These are phyloP conservation scores for Oreohelix idahoensis DNA, from an alignment of 1,140 invertebrate species.

Conservation along the genomic window DNA sequence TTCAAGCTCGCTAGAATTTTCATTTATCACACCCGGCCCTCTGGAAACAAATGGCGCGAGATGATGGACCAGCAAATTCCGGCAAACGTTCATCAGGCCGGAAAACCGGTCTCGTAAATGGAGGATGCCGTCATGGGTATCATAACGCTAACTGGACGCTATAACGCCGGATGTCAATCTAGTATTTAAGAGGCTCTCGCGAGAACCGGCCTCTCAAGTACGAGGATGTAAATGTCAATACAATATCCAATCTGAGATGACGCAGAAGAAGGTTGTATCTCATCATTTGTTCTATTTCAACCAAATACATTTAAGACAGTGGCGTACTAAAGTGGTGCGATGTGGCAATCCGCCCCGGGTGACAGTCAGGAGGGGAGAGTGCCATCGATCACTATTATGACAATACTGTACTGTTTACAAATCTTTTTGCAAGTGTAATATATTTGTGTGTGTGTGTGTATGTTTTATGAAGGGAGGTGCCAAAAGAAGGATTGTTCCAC, in stretches of 20 bases:
- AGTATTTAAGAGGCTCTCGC: neutral
- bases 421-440: too few relatives aligned
- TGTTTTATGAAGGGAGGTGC: too few relatives aligned
- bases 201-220: neutral
- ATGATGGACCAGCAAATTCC: slow-evolving; percentile 12
- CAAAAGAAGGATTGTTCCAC: too few relatives aligned
- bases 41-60: neutral
- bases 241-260: neutral
- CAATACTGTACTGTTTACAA: too few relatives aligned
- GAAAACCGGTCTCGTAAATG: slow-evolving; percentile 14
- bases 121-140: neutral
- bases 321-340: too few relatives aligned
- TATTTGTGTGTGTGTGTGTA: too few relatives aligned
- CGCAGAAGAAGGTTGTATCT: neutral
- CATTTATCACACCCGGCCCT: slow-evolving; percentile 1
- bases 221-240: neutral
- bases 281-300: too few relatives aligned
- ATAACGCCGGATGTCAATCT: slow-evolving; percentile 7
- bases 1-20: neutral
- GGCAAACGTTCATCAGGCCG: slow-evolving; percentile 23
- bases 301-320: too few relatives aligned
- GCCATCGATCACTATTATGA: too few relatives aligned
- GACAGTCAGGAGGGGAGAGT: too few relatives aligned
- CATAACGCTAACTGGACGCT: neutral
- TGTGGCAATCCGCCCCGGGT: too few relatives aligned